Base-by-base conservation (phyloP, 2,797 vertebrate species). In the Pangasius djambal region DNA sequence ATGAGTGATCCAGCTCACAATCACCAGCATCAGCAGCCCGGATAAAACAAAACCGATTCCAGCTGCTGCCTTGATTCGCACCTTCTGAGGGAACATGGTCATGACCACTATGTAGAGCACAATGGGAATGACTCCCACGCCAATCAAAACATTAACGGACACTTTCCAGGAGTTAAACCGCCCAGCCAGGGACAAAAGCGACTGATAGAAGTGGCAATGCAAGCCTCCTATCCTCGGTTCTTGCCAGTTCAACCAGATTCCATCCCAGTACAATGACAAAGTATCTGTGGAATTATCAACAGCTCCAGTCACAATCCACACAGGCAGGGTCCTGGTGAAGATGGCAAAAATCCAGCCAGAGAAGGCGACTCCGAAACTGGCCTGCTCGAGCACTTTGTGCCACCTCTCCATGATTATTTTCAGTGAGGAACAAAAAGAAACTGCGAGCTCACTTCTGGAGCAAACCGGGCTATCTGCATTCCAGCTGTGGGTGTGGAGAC, bases 211-310 rank as follows among this genome's bases (percentile, higher is more conserved):
- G 86, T 97, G 97, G 94, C 98, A 99, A 91, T 98, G 98, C 92
- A 99, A 96, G 93, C 97, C 97, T n/a, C 98, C 98, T 0, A 97
- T 97, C 69, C 97, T 98, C 92, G 96, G 96, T 91, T 99, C 93
- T 93, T 98, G 97, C 90, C 98, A 99, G 93, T 95, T 95, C 96
- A 99, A 97, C 98, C 98, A 99, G 91, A 99, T 97, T 82, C 98
- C 98, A 20, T 99, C 98, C 98, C 98, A 99, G 94, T 97, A 96
- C 90, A 97, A 97, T 83, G 98, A 97, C 2, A 98, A 95, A 8
- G 95, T 94, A 55, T 98, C 97, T 0, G 98, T 99, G 94, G 94
- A 94, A 96, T 97, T 98, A 85, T 97, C 96, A 1, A 98, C 61
- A 37, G 96, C 96, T 74, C 98, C 97, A 0, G 96, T 97, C 79